phyloP scores from a whole-genome alignment of 2,888 invertebrate species.

The Aporophyla lueneburgensis region DNA sequence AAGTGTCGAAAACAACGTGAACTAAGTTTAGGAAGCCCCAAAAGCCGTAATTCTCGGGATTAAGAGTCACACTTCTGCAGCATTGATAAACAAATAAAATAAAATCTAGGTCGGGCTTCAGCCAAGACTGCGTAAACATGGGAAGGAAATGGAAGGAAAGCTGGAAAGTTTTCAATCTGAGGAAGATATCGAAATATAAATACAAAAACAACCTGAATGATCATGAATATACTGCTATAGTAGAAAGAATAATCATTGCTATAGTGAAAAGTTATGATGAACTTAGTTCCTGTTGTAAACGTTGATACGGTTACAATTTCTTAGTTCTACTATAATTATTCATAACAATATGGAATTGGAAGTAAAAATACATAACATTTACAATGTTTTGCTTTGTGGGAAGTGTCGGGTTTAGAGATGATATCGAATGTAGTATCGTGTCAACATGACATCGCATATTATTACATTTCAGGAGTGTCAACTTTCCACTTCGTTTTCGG shows the following conservation, averaged over 20 bases:
- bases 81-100: slow-evolving; percentile 38
- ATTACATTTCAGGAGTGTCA: neutral
- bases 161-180: slow-evolving; percentile 7
- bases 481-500: slow-evolving; percentile 5
- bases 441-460: slow-evolving; percentile 17
- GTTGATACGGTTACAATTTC: neutral
- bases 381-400: slow-evolving; percentile 10
- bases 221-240: neutral
- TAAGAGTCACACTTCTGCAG: slow-evolving; percentile 5
- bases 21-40: slow-evolving; percentile 17
- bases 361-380: neutral
- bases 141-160: slow-evolving; percentile 22
- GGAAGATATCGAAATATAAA: slow-evolving; percentile 12
- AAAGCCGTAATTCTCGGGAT: slow-evolving; percentile 3
- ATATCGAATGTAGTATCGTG: slow-evolving; percentile 29
- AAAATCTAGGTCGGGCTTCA: slow-evolving; percentile 42
- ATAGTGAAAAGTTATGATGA: neutral
- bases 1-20: neutral
- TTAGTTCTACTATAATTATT: neutral
- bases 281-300: neutral
- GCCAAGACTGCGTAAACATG: slow-evolving; percentile 29
- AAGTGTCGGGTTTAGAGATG: neutral
- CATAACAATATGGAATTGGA: slow-evolving; percentile 10
- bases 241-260: neutral
- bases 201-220: slow-evolving; percentile 1